Base-by-base conservation (phyloP, 2,797 vertebrate genomes). In the Clarias laeviceps region DNA sequence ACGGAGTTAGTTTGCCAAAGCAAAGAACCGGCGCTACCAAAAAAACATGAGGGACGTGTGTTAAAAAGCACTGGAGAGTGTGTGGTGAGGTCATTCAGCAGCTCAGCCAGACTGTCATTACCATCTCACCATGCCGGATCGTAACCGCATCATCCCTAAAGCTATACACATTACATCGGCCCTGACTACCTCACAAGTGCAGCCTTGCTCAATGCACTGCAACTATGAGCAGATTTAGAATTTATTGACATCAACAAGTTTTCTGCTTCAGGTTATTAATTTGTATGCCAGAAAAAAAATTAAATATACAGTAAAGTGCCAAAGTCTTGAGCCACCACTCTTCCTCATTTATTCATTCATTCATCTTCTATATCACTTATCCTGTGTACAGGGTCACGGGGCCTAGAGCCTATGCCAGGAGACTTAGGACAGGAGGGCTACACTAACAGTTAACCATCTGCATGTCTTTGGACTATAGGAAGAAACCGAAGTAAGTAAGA, bases 71-170 rank as follows among this genome's bases (percentile, higher is more conserved):
- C 76, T 82, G 64, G 59, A 86, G 84, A 70, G 69, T 68, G 70
- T 86, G 85, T 72, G 85, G 79, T 86, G 85, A 88, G 61, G 83
- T 88, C 85, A 86, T 82, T 86, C 82, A 78, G 82, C 84, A 86
- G 78, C 82, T 84, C 85, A 84, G 87, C 85, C 85, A 88, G 57
- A 81, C 85, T 84, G 82, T 88, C 78, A 88, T 86, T 88, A 84
- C 82, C 82, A 79, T 69, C 82, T 84, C 79, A 84, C 82, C 64
- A 70, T 78, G 81, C 64, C 61, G 76, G n/a, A 87, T 86, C 62
- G 15, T 80, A 84, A 84, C 87, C 87, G 82, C 87, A 86, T 81
- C 82, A 45, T 80, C 87, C 64, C 57, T 3, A 50, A 61, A 34
- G 69, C 62, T 76, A 34, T 29, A 86, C 74, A 27, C 74, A 72